Conservation (phyloP, 2,797 vertebrate genomes). For the Centroberyx gerrardi region DNA sequence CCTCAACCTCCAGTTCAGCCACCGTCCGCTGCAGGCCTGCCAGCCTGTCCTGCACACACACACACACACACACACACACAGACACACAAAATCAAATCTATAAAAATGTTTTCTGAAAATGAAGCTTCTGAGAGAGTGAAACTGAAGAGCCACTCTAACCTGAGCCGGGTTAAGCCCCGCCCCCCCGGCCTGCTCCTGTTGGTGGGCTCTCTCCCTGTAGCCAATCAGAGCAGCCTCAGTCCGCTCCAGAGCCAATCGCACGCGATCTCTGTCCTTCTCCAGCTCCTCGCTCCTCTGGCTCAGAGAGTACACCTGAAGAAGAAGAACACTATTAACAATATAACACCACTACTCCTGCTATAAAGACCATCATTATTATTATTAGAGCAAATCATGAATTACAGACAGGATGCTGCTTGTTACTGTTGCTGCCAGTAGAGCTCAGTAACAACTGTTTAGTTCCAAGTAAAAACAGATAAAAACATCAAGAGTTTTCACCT, state of each 20-base stretch:
- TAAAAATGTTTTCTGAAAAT: no score
- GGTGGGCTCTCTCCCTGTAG: constrained; percentile 81
- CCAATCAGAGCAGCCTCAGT: constrained; percentile 86
- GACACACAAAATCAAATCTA: not conserved
- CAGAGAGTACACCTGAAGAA: constrained; percentile 60
- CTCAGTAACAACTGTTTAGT: no score
- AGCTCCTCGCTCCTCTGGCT: constrained; percentile 72
- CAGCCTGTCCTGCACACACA: constrained; percentile 59
- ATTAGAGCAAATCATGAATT: no score
- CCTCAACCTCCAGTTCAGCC: constrained; percentile 70
- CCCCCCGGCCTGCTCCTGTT: constrained; percentile 53
- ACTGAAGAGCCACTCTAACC: constrained; percentile 31
- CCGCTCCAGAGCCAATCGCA: constrained; percentile 78
- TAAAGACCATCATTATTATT: no score
- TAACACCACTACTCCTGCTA: not conserved
- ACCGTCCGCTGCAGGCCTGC: constrained; percentile 72
- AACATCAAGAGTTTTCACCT: constrained; percentile 32
- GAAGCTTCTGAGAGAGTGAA: not conserved
- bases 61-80: not conserved
- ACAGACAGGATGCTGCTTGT: no score
- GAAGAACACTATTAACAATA: not conserved
- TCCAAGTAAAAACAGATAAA: no score
- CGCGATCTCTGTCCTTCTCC: constrained; percentile 65
- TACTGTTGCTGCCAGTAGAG: not conserved
- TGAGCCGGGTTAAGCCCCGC: not conserved